These are phyloP conservation scores for Thyatira batis DNA, from an alignment of 2,888 invertebrate genomes.

Conservation along the genomic window DNA sequence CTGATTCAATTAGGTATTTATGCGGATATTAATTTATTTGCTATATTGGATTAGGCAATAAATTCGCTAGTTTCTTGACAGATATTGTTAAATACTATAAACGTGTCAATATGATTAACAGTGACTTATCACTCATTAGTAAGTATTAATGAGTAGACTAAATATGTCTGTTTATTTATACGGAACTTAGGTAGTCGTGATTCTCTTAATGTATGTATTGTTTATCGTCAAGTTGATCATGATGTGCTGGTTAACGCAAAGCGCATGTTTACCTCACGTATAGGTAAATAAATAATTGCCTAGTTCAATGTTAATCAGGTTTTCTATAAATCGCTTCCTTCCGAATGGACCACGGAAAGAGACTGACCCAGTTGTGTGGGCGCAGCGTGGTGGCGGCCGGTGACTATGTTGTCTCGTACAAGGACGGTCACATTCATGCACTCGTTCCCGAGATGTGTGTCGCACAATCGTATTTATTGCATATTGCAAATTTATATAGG, in stretches of 20 bases:
- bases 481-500: constrained; percentile 49
- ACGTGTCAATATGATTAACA: not conserved
- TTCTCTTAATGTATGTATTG: constrained; percentile 14
- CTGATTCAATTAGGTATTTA: no score
- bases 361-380: constrained; percentile 52
- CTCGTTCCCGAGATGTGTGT: constrained; percentile 42
- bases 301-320: constrained; percentile 33
- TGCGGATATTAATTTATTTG: no score
- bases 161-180: not conserved
- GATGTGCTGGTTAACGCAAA: constrained; percentile 18
- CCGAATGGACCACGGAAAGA: constrained; percentile 50
- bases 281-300: constrained; percentile 28
- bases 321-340: constrained; percentile 37
- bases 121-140: not conserved
- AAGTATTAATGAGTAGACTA: not conserved
- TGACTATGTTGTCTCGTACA: constrained; percentile 55
- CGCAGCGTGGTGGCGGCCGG: constrained; percentile 34
- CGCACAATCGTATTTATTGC: constrained; percentile 44
- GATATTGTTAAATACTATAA: not conserved
- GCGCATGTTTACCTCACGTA: constrained; percentile 31
- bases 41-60: not conserved
- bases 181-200: constrained; percentile 18
- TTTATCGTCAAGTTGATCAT: not conserved
- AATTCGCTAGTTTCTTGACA: not conserved
- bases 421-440: constrained; percentile 71